Evolutionary conservation across 2,888 invertebrate species (phyloP).

Genomic region (Cephus spinipes): DNA sequence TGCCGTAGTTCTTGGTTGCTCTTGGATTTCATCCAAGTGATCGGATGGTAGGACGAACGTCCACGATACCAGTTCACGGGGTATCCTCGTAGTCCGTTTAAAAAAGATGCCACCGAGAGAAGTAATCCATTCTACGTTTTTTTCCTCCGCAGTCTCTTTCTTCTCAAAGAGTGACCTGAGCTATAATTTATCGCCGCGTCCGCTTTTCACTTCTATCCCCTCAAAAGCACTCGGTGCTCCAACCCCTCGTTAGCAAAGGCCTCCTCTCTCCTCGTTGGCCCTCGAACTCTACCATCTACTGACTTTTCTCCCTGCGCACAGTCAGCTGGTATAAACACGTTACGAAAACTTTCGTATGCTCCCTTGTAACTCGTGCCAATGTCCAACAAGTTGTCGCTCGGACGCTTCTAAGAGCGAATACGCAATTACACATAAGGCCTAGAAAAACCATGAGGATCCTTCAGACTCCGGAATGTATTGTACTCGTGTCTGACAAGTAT

Average conservation of each 20-base stretch:
- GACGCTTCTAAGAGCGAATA: not conserved
- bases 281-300: not conserved
- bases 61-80: not conserved
- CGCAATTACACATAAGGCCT: not conserved
- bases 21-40: slow-evolving; percentile 34
- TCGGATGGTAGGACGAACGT: not conserved
- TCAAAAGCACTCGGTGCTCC: not conserved
- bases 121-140: not conserved
- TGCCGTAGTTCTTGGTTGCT: slow-evolving; percentile 26
- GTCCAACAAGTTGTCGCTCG: slow-evolving; percentile 45
- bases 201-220: not conserved
- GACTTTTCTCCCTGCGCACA: not conserved
- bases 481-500: not conserved
- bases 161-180: not conserved
- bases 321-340: slow-evolving; percentile 2
- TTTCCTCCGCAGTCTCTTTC: not conserved
- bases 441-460: not conserved
- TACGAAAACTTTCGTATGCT: slow-evolving; percentile 3
- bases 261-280: not conserved
- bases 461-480: not conserved
- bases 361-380: slow-evolving; percentile 28
- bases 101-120: not conserved
- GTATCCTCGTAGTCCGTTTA: not conserved
- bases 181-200: not conserved
- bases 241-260: not conserved